Evolutionary conservation across 1,140 invertebrate species (phyloP).

Genomic region (Camponotus pennsylvanicus): DNA sequence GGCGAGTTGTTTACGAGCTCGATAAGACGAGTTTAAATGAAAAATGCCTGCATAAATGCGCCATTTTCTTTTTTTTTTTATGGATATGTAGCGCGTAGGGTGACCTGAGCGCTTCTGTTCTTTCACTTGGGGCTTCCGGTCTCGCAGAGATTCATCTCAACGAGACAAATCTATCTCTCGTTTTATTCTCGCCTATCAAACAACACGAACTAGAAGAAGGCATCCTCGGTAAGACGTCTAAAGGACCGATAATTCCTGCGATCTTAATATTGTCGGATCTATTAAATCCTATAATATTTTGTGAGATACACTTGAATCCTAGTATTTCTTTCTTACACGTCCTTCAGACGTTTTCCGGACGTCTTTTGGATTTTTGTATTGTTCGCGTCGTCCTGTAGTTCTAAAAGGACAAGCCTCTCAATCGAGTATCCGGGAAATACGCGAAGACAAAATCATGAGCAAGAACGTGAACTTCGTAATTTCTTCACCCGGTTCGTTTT

Average conservation of each 20-base stretch:
- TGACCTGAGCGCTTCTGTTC: conserved; percentile 50
- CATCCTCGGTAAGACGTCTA: neutral
- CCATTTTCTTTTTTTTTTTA: conserved; percentile 44
- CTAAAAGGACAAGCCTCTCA: neutral
- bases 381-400: neutral
- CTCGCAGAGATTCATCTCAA: neutral
- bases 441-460: conserved; percentile 6
- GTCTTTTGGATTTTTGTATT: neutral
- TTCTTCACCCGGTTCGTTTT: neutral
- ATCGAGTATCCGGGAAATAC: neutral
- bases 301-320: neutral
- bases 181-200: neutral
- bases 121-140: neutral
- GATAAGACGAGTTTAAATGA: conserved; percentile 53
- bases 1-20: conserved; percentile 45
- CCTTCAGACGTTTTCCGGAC: neutral
- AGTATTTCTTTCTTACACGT: neutral
- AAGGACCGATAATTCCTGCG: neutral
- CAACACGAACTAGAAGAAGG: neutral
- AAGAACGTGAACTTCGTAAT: neutral
- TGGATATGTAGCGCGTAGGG: conserved; percentile 62
- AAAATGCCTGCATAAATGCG: conserved; percentile 72
- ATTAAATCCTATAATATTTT: conserved; percentile 11
- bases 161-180: conserved; percentile 16
- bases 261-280: neutral